phyloP scores from a whole-genome alignment of 2,888 invertebrate species.

The Campaea margaritaria region DNA sequence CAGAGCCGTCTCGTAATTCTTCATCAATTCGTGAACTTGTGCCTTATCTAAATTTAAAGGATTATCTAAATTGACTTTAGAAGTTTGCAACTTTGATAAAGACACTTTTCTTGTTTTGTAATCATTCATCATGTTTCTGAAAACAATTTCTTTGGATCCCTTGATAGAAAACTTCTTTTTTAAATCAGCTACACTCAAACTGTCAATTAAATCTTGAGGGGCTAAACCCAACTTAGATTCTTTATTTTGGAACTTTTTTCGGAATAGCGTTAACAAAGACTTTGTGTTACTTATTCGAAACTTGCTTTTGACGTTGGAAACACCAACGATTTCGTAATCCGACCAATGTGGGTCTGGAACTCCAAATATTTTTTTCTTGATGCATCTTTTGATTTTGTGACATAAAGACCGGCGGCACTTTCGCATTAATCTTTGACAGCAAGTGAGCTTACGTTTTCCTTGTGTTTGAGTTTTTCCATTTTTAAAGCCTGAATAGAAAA shows the following conservation, averaged over 20 bases:
- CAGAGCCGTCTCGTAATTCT: slow-evolving; percentile 31
- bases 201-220: slow-evolving; percentile 46
- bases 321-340: slow-evolving; percentile 49
- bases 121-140: slow-evolving; percentile 43
- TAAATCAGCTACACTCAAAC: slow-evolving; percentile 40
- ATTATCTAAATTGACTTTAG: slow-evolving; percentile 34
- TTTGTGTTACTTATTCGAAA: slow-evolving; percentile 32
- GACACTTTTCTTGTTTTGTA: slow-evolving; percentile 42
- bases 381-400: slow-evolving; percentile 45
- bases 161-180: slow-evolving; percentile 41
- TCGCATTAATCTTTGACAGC: slow-evolving; percentile 38
- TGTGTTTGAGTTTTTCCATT: slow-evolving; percentile 31
- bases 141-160: slow-evolving; percentile 33
- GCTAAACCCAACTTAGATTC: slow-evolving; percentile 43
- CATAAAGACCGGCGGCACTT: slow-evolving; percentile 46
- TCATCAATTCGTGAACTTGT: slow-evolving; percentile 25
- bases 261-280: slow-evolving; percentile 43
- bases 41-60: slow-evolving; percentile 27
- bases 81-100: slow-evolving; percentile 28
- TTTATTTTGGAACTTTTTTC: slow-evolving; percentile 38
- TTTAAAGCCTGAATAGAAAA: background rate
- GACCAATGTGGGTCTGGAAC: slow-evolving; percentile 40
- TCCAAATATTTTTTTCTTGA: slow-evolving; percentile 51
- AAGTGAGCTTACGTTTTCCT: slow-evolving; percentile 38
- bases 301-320: slow-evolving; percentile 47